A percentile compares a stretch with the other conserved stretches of the same genome.
Evolutionary conservation across 1,140 invertebrate genomes (phyloP).

Genomic region (Papilio helenus): DNA sequence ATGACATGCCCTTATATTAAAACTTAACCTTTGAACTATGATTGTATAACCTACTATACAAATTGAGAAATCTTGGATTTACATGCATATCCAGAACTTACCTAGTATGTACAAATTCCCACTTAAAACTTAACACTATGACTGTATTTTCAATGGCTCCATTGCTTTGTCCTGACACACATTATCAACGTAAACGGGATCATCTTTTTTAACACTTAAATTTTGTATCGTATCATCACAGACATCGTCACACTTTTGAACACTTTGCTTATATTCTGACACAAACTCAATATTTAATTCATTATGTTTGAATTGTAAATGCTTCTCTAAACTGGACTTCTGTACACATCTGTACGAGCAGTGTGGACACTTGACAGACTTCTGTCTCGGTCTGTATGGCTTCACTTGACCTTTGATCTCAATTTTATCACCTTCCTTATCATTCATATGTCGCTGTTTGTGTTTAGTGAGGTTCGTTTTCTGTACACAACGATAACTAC

Average conservation of each 20-base stretch:
- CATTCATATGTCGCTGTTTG: conserved; percentile 77
- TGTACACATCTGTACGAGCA: conserved; percentile 77
- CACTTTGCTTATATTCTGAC: conserved; percentile 35
- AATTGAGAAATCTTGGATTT: conserved; percentile 27
- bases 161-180: conserved; percentile 43
- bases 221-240: conserved; percentile 61
- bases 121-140: conserved; percentile 46
- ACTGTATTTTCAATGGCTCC: conserved; percentile 47
- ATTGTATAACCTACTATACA: conserved; percentile 11
- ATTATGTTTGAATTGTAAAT: conserved; percentile 73
- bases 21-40: conserved; percentile 27
- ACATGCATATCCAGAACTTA: neutral
- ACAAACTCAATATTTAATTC: conserved; percentile 44
- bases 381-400: conserved; percentile 73
- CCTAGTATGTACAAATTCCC: conserved; percentile 28
- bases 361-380: conserved; percentile 72
- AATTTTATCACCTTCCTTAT: conserved; percentile 73
- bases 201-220: conserved; percentile 69
- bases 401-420: conserved; percentile 68
- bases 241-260: conserved; percentile 50
- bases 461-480: conserved; percentile 81
- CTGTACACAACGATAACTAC: conserved; percentile 80
- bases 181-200: conserved; percentile 21
- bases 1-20: conserved; percentile 35
- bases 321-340: conserved; percentile 77